Evolutionary conservation across 2,888 invertebrate species (phyloP).

Genomic region (Dicyrtoma fusca): DNA sequence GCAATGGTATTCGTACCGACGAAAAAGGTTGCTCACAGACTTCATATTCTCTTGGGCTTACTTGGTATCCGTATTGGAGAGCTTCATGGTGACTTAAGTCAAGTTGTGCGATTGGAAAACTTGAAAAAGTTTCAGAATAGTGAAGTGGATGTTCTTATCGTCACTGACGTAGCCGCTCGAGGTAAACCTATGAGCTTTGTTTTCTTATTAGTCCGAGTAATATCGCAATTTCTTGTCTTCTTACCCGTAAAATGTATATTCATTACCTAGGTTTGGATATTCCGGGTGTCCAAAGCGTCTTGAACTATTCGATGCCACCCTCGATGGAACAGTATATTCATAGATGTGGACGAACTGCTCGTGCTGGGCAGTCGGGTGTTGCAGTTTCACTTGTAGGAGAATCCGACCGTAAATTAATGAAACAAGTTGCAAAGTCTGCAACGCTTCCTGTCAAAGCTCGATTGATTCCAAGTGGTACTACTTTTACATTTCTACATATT

Average conservation of each 20-base stretch:
- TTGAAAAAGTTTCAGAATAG: conserved; percentile 85
- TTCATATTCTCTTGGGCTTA: conserved; percentile 89
- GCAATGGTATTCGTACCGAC: conserved; percentile 96
- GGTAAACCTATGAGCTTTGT: too few relatives aligned
- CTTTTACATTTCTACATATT: conserved; percentile 41
- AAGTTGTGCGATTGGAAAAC: conserved; percentile 89
- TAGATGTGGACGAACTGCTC: conserved; percentile 91
- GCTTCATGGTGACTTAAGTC: conserved; percentile 94
- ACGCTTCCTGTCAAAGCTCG: conserved; percentile 83
- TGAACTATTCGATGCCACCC: conserved; percentile 95
- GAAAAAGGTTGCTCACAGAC: conserved; percentile 89
- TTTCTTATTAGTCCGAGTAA: too few relatives aligned
- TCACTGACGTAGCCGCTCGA: conserved; percentile 91
- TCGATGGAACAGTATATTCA: conserved; percentile 96
- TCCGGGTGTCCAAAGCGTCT: conserved; percentile 63
- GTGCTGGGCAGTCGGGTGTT: conserved; percentile 90
- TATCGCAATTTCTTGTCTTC: too few relatives aligned
- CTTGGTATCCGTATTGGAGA: conserved; percentile 78
- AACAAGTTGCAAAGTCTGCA: conserved; percentile 86
- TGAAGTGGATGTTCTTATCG: conserved; percentile 82
- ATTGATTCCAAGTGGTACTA: conserved; percentile 72
- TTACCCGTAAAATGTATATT: too few relatives aligned
- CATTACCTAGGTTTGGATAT: conserved; percentile 51
- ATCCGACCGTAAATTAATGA: conserved; percentile 84
- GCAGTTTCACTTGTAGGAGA: conserved; percentile 96